Evolutionary conservation across 2,888 invertebrate genomes (phyloP).

Genomic region (Cephus spinipes): DNA sequence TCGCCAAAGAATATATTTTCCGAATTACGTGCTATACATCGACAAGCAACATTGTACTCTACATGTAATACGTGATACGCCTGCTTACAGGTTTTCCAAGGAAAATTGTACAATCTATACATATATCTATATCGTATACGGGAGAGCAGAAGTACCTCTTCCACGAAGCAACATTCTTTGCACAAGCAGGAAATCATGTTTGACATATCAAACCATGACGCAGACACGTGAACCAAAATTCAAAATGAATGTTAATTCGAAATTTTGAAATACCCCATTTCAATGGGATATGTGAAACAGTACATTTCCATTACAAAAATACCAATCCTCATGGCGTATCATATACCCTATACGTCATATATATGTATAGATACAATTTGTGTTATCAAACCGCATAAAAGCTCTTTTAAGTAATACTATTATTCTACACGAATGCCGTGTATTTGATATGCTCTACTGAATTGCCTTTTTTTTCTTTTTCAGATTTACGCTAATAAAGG

Average conservation of each 20-base stretch:
- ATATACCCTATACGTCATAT: background rate
- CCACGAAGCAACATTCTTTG: background rate
- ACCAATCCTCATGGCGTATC: background rate
- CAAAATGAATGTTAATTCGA: background rate
- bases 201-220: background rate
- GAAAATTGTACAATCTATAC: conserved; percentile 25
- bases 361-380: too few relatives aligned
- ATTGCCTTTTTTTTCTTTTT: conserved; percentile 36
- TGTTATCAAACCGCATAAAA: background rate
- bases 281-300: background rate
- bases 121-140: background rate
- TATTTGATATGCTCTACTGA: background rate
- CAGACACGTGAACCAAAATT: background rate
- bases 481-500: conserved; percentile 94
- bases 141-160: background rate
- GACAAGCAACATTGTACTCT: conserved; percentile 42
- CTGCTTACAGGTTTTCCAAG: conserved; percentile 33
- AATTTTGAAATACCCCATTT: background rate
- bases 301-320: background rate
- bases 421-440: background rate
- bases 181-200: background rate
- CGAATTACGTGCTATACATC: conserved; percentile 51
- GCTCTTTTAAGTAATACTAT: background rate
- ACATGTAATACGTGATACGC: conserved; percentile 47
- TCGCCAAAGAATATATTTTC: conserved; percentile 47